Percentiles rank a stretch among this genome's conserved stretches.
Evolutionary conservation across 2,888 invertebrate genomes (phyloP).

Genomic region (Pyrrhosoma nymphula): DNA sequence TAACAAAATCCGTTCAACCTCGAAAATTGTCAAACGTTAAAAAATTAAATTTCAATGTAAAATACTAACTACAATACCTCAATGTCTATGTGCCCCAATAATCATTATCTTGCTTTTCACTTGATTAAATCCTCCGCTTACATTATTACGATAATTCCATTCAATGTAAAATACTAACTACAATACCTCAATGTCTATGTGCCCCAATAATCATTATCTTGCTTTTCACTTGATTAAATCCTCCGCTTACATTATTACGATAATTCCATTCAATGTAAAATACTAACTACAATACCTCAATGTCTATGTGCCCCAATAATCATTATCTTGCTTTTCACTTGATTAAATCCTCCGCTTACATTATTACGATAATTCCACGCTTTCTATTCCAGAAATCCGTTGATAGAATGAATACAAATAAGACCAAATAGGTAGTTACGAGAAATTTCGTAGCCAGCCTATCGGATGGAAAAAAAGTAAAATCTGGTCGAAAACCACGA

Average conservation of each 20-base stretch:
- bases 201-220: background rate
- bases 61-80: no score
- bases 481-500: background rate
- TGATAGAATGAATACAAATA: background rate
- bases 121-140: background rate
- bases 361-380: background rate
- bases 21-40: no score
- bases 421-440: background rate
- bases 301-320: background rate
- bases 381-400: background rate
- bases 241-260: background rate
- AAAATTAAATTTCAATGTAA: no score
- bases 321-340: background rate
- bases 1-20: no score
- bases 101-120: background rate
- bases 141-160: background rate
- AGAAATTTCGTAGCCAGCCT: background rate
- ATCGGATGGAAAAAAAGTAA: background rate
- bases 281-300: no score
- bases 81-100: no score
- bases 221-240: background rate
- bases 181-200: no score
- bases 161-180: no score
- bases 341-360: background rate
- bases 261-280: no score